Evolutionary conservation across 2,113 vertebrate species (phyloP), one percentile per base, ranked within the genome.

Genomic region (Fregetta grallaria): DNA sequence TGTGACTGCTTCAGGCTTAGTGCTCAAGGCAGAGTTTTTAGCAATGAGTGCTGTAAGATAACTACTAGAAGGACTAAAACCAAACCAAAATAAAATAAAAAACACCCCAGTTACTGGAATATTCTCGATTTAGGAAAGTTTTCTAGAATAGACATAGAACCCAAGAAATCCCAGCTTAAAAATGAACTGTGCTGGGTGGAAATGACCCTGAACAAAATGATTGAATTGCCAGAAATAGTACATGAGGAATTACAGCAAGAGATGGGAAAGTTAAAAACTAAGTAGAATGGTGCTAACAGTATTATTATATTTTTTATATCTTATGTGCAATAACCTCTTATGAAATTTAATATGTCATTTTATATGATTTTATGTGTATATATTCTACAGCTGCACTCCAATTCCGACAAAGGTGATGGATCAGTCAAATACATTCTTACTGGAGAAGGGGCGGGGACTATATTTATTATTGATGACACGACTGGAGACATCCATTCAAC

Each of bases 401-500:
- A 99, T 98, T 99, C 99, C 0, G 99, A 99, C 98, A 99, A 99
- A 98, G 99, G 99, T 56, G 99, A 99, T 91, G 99, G 99, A 79
- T 99, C 99, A 38, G 99, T 99, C 94, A 99, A 99, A 96, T 99
- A 99, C 97, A 99, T 99, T 77, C 99, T 99, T 91, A 99, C 99
- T 66, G 99, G 99, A 84, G 99, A 99, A 98, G 99, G 99, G 44
- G 99, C 99, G 0, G 99, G 99, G 42, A 99, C 98, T 90, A 99
- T 99, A 98, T 99, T 99, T 96, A 98, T 99, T 98, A 99, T 99
- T 92, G 99, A 99, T 80, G 99, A 99, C 88, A 99, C 99, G 26
- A 99, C 99, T 1, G 99, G 99, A 59, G 99, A 99, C 93, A 99
- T 99, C 97, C 99, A 99, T 88, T 99, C 99, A 93, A 99, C 98